These are phyloP conservation scores for Podarcis cretensis DNA, from an alignment of 2,113 vertebrate genomes.

Conservation along the genomic window DNA sequence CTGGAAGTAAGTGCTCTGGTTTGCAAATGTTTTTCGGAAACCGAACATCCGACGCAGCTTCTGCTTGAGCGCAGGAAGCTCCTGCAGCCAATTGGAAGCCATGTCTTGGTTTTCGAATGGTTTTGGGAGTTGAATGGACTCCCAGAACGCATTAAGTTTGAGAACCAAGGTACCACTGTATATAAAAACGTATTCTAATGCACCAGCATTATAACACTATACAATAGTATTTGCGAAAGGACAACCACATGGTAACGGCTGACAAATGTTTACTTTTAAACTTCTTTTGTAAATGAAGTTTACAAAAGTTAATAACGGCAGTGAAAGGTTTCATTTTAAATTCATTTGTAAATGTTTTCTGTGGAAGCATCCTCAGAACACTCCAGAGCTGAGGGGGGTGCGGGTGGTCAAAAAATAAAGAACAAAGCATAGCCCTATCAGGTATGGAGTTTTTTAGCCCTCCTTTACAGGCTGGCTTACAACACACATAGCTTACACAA, in stretches of 20 bases:
- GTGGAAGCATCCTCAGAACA: background rate
- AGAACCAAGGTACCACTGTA: background rate
- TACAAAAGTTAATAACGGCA: background rate
- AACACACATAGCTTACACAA: background rate
- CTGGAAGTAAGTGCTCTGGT: no score
- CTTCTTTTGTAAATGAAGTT: background rate
- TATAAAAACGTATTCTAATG: background rate
- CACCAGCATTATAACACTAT: background rate
- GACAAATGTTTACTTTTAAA: background rate
- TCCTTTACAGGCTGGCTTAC: background rate
- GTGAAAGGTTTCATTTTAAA: background rate
- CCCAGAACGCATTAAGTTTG: no score
- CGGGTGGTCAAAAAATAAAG: background rate
- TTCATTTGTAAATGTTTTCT: background rate
- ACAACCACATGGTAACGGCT: background rate
- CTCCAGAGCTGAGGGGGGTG: background rate
- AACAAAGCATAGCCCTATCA: background rate
- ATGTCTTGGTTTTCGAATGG: no score
- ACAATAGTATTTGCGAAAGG: background rate
- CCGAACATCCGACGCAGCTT: no score
- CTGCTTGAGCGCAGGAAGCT: no score
- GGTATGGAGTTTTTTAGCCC: background rate
- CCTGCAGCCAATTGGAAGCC: no score
- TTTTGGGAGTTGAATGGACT: no score
- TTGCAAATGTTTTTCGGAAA: no score